Conservation (phyloP, 2,888 invertebrate genomes). For the Acleris sparsana region DNA sequence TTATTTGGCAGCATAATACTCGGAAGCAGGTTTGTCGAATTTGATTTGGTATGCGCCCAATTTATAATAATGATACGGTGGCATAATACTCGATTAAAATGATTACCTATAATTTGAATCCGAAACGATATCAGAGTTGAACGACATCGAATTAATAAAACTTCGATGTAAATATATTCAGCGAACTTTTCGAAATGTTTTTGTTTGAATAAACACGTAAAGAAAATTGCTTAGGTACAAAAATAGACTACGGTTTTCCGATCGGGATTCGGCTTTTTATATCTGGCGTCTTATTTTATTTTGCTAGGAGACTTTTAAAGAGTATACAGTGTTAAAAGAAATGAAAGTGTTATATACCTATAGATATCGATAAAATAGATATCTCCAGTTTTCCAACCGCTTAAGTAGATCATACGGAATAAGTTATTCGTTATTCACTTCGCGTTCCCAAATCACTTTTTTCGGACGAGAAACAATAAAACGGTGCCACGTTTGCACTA, state of each 20-base stretch:
- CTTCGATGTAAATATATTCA: not conserved
- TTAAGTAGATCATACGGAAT: not conserved
- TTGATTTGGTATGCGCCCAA: constrained; percentile 19
- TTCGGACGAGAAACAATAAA: constrained; percentile 60
- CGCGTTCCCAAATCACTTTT: constrained; percentile 43
- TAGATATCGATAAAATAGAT: too few species aligned
- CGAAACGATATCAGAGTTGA: constrained; percentile 6
- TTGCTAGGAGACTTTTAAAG: too few species aligned
- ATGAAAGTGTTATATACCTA: too few species aligned
- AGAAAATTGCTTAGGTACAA: not conserved
- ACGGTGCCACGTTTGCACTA: constrained; percentile 57
- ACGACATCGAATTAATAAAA: constrained; percentile 19
- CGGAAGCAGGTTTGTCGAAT: constrained; percentile 5
- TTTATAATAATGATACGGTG: constrained; percentile 25
- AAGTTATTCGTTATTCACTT: constrained; percentile 22
- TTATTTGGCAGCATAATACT: not conserved
- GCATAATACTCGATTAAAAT: constrained; percentile 29
- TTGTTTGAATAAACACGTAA: not conserved
- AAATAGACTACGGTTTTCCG: not conserved
- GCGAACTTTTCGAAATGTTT: constrained; percentile 3
- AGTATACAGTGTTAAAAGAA: too few species aligned
- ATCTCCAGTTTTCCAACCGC: too few species aligned
- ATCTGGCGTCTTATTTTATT: too few species aligned
- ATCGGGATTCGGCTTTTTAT: not conserved
- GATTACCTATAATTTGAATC: constrained; percentile 23